Percentiles rank a stretch among this genome's conserved stretches.
phyloP scores from a whole-genome alignment of 2,888 invertebrate genomes.

The Pharmacophagus antenor region DNA sequence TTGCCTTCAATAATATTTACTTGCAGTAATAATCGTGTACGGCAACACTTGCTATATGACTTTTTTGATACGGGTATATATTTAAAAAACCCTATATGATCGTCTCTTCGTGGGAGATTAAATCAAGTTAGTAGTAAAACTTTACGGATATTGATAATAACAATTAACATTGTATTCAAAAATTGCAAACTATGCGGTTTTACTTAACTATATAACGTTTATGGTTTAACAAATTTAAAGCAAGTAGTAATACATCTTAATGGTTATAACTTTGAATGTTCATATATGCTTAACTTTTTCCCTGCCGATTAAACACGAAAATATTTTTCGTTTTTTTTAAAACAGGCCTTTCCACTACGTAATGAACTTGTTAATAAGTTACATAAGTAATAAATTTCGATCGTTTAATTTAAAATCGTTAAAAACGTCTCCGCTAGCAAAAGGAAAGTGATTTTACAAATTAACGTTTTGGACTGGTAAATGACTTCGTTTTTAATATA shows the following conservation, averaged over 20 bases:
- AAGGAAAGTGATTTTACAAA: conserved; percentile 6
- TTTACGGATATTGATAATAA: no score
- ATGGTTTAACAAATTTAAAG: no score
- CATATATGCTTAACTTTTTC: not conserved
- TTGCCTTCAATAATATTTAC: no score
- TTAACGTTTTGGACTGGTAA: not conserved
- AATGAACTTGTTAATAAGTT: conserved; percentile 20
- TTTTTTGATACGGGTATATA: no score
- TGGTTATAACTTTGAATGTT: not conserved
- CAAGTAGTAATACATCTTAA: not conserved
- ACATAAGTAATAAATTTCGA: conserved; percentile 23
- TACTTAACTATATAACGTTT: no score
- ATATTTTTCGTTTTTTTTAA: not conserved
- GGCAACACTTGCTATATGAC: no score
- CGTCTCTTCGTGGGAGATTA: no score
- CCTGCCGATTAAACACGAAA: not conserved
- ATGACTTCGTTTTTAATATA: not conserved
- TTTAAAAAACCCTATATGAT: no score
- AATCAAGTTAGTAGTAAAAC: no score
- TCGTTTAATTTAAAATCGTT: conserved; percentile 6
- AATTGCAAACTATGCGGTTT: no score
- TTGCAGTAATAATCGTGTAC: no score
- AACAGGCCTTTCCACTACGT: conserved; percentile 14
- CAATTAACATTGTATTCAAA: no score
- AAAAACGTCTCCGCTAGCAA: conserved; percentile 25